Conservation (phyloP, 1,140 invertebrate species). For the Panulirus ornatus region DNA sequence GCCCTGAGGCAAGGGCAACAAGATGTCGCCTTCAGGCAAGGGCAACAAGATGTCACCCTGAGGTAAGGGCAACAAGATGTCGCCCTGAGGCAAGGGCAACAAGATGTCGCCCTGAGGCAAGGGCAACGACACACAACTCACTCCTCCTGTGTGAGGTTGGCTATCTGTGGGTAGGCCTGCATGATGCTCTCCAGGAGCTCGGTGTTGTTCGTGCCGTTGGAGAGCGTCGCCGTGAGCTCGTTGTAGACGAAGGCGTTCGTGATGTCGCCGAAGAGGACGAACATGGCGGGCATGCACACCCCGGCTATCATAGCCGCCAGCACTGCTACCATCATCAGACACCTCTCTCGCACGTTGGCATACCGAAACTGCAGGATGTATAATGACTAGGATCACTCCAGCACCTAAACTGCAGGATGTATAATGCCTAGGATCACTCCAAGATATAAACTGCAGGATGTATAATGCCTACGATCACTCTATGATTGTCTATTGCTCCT, state of each 20-base stretch:
- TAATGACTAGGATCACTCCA: not conserved
- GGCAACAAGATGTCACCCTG: no score
- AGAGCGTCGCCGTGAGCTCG: constrained; percentile 7
- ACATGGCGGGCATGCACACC: constrained; percentile 76
- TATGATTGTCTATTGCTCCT: constrained; percentile 8
- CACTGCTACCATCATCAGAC: constrained; percentile 75
- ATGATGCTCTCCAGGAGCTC: not conserved
- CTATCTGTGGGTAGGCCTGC: not conserved
- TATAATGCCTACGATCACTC: not conserved
- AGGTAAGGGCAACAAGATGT: no score
- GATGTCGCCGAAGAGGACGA: constrained; percentile 76
- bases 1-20: no score
- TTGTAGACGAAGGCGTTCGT: constrained; percentile 76
- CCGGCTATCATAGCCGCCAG: constrained; percentile 74
- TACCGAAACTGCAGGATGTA: constrained; percentile 74
- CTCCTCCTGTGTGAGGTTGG: constrained; percentile 53
- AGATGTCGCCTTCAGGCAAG: no score
- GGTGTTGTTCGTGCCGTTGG: not conserved
- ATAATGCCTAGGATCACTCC: not conserved
- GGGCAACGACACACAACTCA: no score
- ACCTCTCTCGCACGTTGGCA: constrained; percentile 73
- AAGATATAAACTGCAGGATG: constrained; percentile 73
- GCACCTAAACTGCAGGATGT: constrained; percentile 73
- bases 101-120: no score
- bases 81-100: no score